These are phyloP conservation scores for Stratiolaelaps scimitus DNA, from an alignment of 1,140 invertebrate species.

Conservation along the genomic window DNA sequence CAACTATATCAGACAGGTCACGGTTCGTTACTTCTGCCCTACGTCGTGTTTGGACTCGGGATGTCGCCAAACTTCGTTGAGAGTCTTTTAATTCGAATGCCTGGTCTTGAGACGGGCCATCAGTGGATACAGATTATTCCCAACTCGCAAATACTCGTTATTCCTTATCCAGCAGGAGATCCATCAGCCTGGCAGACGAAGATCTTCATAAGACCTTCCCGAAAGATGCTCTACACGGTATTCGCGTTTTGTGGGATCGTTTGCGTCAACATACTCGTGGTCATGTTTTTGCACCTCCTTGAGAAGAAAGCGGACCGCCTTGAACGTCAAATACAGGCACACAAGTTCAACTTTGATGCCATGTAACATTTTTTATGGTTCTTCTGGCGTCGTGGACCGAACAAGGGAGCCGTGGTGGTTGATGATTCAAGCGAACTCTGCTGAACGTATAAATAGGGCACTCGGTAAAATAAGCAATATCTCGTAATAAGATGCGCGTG, in stretches of 20 bases:
- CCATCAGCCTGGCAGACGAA: slow-evolving; percentile 75
- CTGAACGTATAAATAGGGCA: too few relatives aligned
- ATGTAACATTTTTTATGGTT: too few relatives aligned
- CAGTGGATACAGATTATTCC: slow-evolving; percentile 87
- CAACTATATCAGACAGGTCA: slow-evolving; percentile 86
- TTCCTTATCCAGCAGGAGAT: slow-evolving; percentile 65
- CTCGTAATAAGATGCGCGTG: too few relatives aligned
- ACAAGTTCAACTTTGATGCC: slow-evolving; percentile 64
- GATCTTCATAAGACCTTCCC: slow-evolving; percentile 88
- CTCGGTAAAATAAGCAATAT: too few relatives aligned
- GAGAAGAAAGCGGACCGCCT: slow-evolving; percentile 58
- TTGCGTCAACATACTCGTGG: slow-evolving; percentile 66
- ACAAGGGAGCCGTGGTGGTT: too few relatives aligned
- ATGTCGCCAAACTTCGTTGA: slow-evolving; percentile 95
- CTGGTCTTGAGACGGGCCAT: slow-evolving; percentile 40
- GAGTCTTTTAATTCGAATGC: slow-evolving; percentile 63
- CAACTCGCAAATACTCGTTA: slow-evolving; percentile 91
- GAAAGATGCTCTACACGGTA: slow-evolving; percentile 81
- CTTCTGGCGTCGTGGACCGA: too few relatives aligned
- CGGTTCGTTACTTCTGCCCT: slow-evolving; percentile 79
- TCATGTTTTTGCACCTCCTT: slow-evolving; percentile 76
- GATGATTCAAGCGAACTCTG: too few relatives aligned
- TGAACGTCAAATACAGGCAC: slow-evolving; percentile 70
- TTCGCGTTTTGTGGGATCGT: slow-evolving; percentile 75
- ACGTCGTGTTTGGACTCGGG: slow-evolving; percentile 85